Base-by-base conservation (phyloP, 2,888 invertebrate genomes). In the Trissonchulus latispiculum region DNA sequence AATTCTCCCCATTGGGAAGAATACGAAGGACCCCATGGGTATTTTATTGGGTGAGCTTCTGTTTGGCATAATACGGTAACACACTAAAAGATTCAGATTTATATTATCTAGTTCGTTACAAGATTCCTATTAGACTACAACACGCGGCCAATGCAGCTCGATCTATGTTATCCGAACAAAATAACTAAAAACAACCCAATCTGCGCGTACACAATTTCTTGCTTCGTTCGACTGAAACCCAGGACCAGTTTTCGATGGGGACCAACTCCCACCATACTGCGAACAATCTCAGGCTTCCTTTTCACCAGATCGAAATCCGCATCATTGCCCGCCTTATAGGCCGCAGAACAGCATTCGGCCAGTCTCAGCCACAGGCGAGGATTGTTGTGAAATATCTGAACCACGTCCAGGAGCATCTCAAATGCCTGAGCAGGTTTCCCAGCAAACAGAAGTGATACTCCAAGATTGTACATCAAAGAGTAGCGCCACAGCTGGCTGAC, bases 361-460 rank as follows among this genome's bases (percentile, higher is more conserved):
- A 96, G 86, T 79, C 95, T 87, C 74, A 94, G 86, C 95, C 96
- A 96, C 62, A 96, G 87, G 73, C 91, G 87, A 1, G 95, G 91
- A 84, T 94, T 94, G 78, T 90, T 90, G 76, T 92, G 92, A 80
- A 91, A 92, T 74, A 90, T 89, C 76, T 93, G 89, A 0, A 92
- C 89, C 1, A 91, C 91, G 83, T 93, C 90, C 23, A 91, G 89
- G 66, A 95, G 88, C 0, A 96, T 94, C 80, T 91, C 90, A 75
- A 88, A 87, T 0, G 92, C 89, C 78, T 91, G 89, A 73, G 90
- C 90, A 37, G 91, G 89, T 81, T 91, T 90, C 23, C 23, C 48
- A 23, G 8, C 8, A 8, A 48, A 23, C 61, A 96, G 86, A 79
- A 94, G 86, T 29, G 91, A 88, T 72, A 95, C 87, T 0, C 93